Percentiles rank a stretch among this genome's conserved stretches.
Conservation (phyloP, 2,797 vertebrate species). For the Pempheris klunzingeri region DNA sequence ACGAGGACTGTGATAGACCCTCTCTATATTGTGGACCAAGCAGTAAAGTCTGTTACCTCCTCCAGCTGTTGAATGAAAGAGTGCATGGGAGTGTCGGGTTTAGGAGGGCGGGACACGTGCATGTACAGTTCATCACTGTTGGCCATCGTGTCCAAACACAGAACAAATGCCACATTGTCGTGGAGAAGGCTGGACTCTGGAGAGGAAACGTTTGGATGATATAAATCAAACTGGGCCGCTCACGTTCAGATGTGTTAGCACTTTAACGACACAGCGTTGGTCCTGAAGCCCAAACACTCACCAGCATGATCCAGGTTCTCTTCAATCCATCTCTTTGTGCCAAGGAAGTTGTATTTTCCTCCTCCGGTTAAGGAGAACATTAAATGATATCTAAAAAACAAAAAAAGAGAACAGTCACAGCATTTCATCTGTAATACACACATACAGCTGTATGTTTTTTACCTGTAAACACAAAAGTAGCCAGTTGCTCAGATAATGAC, state of each 20-base stretch:
- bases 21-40: background rate
- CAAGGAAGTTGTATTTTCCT: constrained; percentile 88
- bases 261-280: background rate
- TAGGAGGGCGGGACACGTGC: constrained; percentile 87
- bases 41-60: constrained; percentile 71
- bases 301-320: constrained; percentile 89
- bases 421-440: background rate
- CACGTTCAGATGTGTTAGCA: background rate
- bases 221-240: background rate
- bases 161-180: constrained; percentile 86
- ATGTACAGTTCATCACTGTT: constrained; percentile 83
- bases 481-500: background rate
- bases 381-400: constrained; percentile 82
- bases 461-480: background rate
- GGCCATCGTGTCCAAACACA: constrained; percentile 87
- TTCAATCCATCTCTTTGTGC: constrained; percentile 89
- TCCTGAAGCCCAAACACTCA: constrained; percentile 29
- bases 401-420: background rate
- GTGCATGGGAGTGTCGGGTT: constrained; percentile 76
- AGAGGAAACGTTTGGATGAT: constrained; percentile 3
- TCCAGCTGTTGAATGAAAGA: constrained; percentile 83
- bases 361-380: constrained; percentile 88
- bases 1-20: background rate
- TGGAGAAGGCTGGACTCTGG: constrained; percentile 88
- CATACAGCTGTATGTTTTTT: background rate